A percentile compares a stretch with the other conserved stretches of the same genome.
These are phyloP conservation scores for Chloropsis hardwickii DNA, from an alignment of 2,113 vertebrate genomes.

Conservation along the genomic window DNA sequence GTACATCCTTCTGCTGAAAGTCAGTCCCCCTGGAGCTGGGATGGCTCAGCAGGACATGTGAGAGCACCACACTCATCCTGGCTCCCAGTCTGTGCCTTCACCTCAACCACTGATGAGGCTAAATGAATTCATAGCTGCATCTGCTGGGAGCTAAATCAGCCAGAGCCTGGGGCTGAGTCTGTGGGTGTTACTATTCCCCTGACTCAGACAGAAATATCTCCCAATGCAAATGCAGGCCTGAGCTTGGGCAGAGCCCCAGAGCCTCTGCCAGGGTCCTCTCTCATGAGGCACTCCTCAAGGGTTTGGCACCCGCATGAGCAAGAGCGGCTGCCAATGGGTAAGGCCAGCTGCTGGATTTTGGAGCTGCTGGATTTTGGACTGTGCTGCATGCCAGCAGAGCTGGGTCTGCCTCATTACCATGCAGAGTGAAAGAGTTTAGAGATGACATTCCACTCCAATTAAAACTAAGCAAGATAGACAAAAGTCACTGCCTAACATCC, in stretches of 20 bases:
- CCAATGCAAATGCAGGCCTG: not conserved
- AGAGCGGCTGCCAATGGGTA: not conserved
- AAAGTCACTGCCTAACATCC: not conserved
- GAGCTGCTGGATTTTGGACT: conserved; percentile 19
- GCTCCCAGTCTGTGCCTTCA: not conserved
- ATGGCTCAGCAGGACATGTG: not conserved
- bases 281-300: not conserved
- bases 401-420: not conserved
- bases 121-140: conserved; percentile 31
- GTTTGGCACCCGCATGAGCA: not conserved
- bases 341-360: conserved; percentile 10
- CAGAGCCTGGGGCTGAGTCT: conserved; percentile 32
- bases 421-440: not conserved
- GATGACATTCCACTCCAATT: not conserved
- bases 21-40: not conserved
- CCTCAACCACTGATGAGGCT: not conserved
- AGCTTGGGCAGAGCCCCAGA: not conserved
- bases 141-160: conserved; percentile 45
- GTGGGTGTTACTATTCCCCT: conserved; percentile 48
- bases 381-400: not conserved
- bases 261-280: not conserved
- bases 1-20: not conserved
- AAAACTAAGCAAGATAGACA: not conserved
- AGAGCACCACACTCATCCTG: not conserved
- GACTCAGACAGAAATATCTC: conserved; percentile 55